Conservation (phyloP, 1,140 invertebrate species). For the Sesamia nonagrioides region DNA sequence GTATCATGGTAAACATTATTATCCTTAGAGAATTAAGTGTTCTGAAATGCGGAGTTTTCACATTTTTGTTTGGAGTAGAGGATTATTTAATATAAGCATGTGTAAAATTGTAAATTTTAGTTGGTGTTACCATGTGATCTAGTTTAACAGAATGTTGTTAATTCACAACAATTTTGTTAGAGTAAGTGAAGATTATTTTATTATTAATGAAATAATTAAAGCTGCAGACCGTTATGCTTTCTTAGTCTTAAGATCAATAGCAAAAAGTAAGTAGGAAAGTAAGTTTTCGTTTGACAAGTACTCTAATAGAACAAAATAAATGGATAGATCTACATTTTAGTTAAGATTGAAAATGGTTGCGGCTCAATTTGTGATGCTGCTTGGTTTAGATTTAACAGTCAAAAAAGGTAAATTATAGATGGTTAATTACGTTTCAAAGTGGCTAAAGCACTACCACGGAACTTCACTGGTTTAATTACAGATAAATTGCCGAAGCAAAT, state of each 20-base stretch:
- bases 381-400: not conserved
- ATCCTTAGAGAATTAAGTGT: not conserved
- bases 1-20: not conserved
- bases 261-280: not conserved
- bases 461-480: not conserved
- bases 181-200: not conserved
- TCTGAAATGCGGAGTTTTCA: not conserved
- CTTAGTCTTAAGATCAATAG: not conserved
- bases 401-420: slow-evolving; percentile 24
- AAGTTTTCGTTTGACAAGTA: not conserved
- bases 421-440: not conserved
- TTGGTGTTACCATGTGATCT: not conserved
- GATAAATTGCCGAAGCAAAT: slow-evolving; percentile 5
- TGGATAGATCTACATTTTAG: slow-evolving; percentile 1
- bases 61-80: not conserved
- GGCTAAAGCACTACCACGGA: not conserved
- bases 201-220: not conserved
- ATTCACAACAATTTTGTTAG: not conserved
- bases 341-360: slow-evolving; percentile 1
- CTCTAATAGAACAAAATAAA: not conserved
- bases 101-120: not conserved
- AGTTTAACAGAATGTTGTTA: not conserved
- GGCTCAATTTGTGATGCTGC: not conserved
- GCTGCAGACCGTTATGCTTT: not conserved
- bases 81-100: slow-evolving; percentile 4